These are phyloP conservation scores for Apis cerana DNA, from an alignment of 1,140 invertebrate genomes.

Conservation along the genomic window DNA sequence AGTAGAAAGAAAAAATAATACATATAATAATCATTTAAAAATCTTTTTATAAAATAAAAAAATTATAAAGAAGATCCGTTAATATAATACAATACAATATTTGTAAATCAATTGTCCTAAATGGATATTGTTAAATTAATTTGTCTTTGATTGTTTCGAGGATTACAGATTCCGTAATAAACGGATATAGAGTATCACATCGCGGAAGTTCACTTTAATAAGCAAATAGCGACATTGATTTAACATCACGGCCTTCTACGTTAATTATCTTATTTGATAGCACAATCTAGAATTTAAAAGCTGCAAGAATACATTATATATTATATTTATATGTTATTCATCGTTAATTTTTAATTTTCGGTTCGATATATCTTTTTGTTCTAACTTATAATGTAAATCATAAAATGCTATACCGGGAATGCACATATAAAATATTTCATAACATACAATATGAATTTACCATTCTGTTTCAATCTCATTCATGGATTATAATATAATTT, in stretches of 20 bases:
- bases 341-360: slow-evolving; percentile 11
- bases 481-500: not conserved
- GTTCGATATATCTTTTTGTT: not conserved
- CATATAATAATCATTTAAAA: too few species aligned
- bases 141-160: not conserved
- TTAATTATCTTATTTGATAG: slow-evolving; percentile 46
- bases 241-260: slow-evolving; percentile 26
- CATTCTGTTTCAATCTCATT: not conserved
- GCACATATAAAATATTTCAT: not conserved
- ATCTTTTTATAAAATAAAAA: too few species aligned
- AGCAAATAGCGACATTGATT: slow-evolving; percentile 39
- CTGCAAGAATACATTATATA: not conserved
- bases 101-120: not conserved
- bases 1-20: not conserved
- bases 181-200: not conserved
- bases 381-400: not conserved
- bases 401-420: too few species aligned
- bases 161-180: slow-evolving; percentile 15
- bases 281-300: slow-evolving; percentile 31
- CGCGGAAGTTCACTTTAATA: slow-evolving; percentile 36
- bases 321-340: not conserved
- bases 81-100: too few species aligned
- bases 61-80: not conserved
- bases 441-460: slow-evolving; percentile 10
- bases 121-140: not conserved